Percentiles rank a stretch among this genome's conserved stretches.
Conservation (phyloP, 30 jellyfish, hydroid and myxozoan species). For the Cassiopea xamachana region DNA sequence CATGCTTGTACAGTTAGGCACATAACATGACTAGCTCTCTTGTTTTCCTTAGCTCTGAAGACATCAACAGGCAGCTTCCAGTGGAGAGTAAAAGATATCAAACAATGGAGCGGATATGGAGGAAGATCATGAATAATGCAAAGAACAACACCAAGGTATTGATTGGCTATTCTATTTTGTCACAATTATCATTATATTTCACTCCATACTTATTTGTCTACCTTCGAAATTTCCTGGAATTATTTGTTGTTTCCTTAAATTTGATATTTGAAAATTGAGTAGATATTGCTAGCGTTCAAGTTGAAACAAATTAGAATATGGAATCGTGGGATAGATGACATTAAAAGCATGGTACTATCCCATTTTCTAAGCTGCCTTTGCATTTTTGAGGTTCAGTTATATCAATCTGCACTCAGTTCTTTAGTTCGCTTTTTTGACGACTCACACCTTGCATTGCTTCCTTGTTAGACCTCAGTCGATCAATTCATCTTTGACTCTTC, state of each 20-base stretch:
- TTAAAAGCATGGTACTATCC: no score
- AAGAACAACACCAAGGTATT: constrained; percentile 80
- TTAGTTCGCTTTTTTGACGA: no score
- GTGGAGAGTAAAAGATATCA: constrained; percentile 95
- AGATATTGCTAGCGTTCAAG: no score
- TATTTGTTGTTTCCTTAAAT: background rate
- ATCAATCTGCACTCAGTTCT: no score
- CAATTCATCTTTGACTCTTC: no score
- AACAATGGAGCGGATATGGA: constrained; percentile 97
- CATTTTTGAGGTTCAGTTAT: no score
- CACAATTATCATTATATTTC: background rate
- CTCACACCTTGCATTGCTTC: no score
- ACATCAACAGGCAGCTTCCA: constrained; percentile 95
- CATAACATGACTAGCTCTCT: background rate
- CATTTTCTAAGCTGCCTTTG: no score
- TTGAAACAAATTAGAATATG: no score
- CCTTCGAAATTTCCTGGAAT: background rate
- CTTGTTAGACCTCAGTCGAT: no score
- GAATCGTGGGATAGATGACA: no score
- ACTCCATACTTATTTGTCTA: background rate
- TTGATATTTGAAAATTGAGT: no score
- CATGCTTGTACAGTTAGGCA: background rate
- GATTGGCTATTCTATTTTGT: background rate
- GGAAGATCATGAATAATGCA: constrained; percentile 85
- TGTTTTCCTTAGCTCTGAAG: constrained; percentile 84